These are phyloP conservation scores for Formica aserva DNA, from an alignment of 2,888 invertebrate genomes.

Conservation along the genomic window DNA sequence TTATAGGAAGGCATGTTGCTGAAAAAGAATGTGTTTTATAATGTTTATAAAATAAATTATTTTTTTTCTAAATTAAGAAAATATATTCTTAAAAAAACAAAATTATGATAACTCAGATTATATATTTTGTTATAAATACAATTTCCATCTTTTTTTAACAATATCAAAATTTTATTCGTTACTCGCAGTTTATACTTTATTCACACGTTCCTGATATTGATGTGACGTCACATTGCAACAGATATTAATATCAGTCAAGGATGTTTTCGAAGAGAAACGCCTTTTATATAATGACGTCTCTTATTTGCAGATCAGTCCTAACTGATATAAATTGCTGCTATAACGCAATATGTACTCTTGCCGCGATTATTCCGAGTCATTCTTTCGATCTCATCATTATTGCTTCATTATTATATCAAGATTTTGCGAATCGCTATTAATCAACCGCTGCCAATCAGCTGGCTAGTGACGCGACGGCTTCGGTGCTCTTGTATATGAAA, in stretches of 20 bases:
- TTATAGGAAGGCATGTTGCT: slow-evolving; percentile 79
- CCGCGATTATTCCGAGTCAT: background rate
- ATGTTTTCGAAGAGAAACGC: too few species aligned
- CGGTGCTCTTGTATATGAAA: background rate
- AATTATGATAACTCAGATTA: background rate
- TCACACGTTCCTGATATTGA: background rate
- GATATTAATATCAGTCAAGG: too few species aligned
- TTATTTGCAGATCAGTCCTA: background rate
- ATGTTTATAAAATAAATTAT: too few species aligned
- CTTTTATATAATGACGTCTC: background rate
- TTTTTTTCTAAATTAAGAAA: background rate
- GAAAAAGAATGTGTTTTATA: slow-evolving; percentile 5
- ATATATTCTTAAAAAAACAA: background rate
- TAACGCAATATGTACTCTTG: background rate
- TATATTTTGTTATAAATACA: background rate
- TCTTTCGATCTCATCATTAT: background rate
- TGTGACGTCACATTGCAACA: too few species aligned
- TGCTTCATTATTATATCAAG: background rate
- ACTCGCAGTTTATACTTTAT: background rate
- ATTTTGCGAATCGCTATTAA: background rate
- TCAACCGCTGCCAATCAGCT: background rate
- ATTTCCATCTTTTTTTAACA: background rate
- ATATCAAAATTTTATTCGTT: background rate
- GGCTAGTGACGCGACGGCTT: too few species aligned
- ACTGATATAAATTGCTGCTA: background rate